A percentile compares a stretch with the other conserved stretches of the same genome.
Evolutionary conservation across 2,113 vertebrate species (phyloP).

Genomic region (Gymnogyps californianus): DNA sequence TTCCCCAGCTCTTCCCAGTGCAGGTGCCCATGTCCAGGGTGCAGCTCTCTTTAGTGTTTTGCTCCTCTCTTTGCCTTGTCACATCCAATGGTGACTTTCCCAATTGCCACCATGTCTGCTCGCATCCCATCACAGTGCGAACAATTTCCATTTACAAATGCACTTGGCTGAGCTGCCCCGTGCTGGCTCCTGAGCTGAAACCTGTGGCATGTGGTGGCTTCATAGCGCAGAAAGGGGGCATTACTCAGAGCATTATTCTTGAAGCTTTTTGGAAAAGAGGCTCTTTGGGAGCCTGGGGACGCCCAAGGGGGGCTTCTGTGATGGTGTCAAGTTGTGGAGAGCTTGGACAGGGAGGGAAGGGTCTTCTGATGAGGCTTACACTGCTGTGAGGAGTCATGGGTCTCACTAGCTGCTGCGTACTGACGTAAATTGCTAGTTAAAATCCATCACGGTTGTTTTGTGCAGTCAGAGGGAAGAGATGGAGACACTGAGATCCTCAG

Average conservation of each 20-base stretch:
- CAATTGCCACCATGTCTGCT: fast-evolving
- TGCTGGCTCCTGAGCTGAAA: not conserved
- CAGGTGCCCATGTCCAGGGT: not conserved
- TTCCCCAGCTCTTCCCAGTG: not conserved
- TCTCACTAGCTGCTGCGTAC: not conserved
- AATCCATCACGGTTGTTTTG: not conserved
- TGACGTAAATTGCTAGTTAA: not conserved
- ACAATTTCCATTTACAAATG: not conserved
- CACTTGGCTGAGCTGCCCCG: fast-evolving
- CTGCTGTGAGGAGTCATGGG: not conserved
- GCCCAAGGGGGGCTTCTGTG: fast-evolving
- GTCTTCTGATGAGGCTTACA: not conserved
- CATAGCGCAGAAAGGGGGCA: not conserved
- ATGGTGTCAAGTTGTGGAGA: not conserved
- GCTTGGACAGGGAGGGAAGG: not conserved
- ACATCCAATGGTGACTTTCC: not conserved
- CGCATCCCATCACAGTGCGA: not conserved
- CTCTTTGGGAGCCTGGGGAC: not conserved
- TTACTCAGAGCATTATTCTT: not conserved
- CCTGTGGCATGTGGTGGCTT: not conserved
- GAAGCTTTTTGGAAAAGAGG: not conserved
- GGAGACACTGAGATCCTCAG: not conserved
- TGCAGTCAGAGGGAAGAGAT: not conserved
- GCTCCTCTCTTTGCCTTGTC: not conserved
- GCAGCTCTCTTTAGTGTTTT: not conserved